Conservation (phyloP, 2,888 invertebrate species). For the Rhodophaea formosa region DNA sequence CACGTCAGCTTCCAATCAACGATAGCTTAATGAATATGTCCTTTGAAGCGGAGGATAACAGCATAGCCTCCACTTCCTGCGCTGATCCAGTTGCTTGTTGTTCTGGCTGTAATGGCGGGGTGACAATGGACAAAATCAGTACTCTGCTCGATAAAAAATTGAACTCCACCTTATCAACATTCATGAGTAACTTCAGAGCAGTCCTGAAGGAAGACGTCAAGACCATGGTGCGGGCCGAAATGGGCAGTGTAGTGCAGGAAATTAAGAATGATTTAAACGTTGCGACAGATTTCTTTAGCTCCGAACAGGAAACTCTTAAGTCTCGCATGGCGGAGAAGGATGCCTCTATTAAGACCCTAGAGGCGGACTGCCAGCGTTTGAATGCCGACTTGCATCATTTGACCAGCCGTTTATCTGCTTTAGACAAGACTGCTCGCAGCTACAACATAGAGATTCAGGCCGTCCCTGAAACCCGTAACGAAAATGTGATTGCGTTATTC, state of each 20-base stretch:
- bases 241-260: not conserved
- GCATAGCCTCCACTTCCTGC: not conserved
- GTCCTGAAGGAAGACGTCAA: constrained; percentile 1
- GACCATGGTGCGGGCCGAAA: constrained; percentile 1
- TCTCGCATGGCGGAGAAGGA: no score
- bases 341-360: no score
- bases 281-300: not conserved
- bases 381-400: not conserved
- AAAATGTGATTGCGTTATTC: constrained; percentile 15
- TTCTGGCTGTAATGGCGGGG: not conserved
- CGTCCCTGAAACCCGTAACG: constrained; percentile 11
- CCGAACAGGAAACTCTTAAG: no score
- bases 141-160: constrained; percentile 3
- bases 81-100: not conserved
- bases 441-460: constrained; percentile 12
- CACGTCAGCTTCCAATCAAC: not conserved
- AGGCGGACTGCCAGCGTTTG: not conserved
- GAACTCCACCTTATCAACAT: not conserved
- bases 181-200: not conserved
- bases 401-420: not conserved
- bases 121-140: constrained; percentile 4
- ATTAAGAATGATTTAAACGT: not conserved
- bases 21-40: not conserved
- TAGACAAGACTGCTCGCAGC: constrained; percentile 12
- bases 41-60: not conserved